These are phyloP conservation scores for Drosophila testacea DNA, from an alignment of 2,888 invertebrate species.

Conservation along the genomic window DNA sequence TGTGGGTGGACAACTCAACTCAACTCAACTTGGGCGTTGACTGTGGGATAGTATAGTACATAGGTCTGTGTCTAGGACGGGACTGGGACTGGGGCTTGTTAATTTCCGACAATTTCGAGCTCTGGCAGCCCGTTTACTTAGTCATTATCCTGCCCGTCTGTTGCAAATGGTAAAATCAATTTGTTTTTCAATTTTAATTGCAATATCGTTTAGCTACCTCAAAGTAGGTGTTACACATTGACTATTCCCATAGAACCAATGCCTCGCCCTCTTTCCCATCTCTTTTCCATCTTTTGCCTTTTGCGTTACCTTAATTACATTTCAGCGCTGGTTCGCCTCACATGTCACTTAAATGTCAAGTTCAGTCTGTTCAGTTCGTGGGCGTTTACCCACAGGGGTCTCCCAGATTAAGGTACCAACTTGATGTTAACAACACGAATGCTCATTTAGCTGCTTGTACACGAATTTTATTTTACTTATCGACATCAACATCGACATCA, in stretches of 20 bases:
- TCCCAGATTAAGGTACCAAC: slow-evolving; percentile 30
- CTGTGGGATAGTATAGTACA: neutral
- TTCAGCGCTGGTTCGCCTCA: slow-evolving; percentile 46
- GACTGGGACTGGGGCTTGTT: slow-evolving; percentile 41
- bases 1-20: neutral
- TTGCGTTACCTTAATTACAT: slow-evolving; percentile 57
- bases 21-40: slow-evolving; percentile 5
- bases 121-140: slow-evolving; percentile 49
- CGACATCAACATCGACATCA: slow-evolving; percentile 14
- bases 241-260: slow-evolving; percentile 10
- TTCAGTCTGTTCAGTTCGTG: slow-evolving; percentile 45
- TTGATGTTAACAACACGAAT: slow-evolving; percentile 22
- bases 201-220: slow-evolving; percentile 59
- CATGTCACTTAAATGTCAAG: slow-evolving; percentile 75
- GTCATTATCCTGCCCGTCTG: slow-evolving; percentile 54
- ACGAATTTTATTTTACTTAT: slow-evolving; percentile 53
- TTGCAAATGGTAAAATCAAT: slow-evolving; percentile 72
- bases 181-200: slow-evolving; percentile 70
- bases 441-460: slow-evolving; percentile 27
- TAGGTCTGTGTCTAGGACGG: neutral
- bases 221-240: slow-evolving; percentile 39
- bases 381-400: slow-evolving; percentile 24
- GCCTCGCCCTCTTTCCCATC: slow-evolving; percentile 5
- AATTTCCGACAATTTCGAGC: slow-evolving; percentile 49
- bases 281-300: neutral